Conservation (phyloP, 2,888 invertebrate genomes). For the Allophyes oxyacanthae region DNA sequence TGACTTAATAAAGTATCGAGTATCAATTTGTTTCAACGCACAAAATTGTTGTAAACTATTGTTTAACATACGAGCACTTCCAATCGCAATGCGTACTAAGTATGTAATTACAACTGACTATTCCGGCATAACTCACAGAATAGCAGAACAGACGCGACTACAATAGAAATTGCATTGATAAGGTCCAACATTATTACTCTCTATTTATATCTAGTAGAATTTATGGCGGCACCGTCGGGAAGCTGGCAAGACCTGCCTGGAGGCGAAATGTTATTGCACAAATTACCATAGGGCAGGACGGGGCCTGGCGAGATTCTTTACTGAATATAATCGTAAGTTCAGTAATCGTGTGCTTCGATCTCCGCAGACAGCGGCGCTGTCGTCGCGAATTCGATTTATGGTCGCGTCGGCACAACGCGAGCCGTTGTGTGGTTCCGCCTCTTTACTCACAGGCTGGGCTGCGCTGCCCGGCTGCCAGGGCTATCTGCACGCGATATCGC, state of each 20-base stretch:
- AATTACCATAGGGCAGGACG: slow-evolving; percentile 58
- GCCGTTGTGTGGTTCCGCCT: slow-evolving; percentile 80
- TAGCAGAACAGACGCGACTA: slow-evolving; percentile 43
- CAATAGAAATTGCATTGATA: slow-evolving; percentile 64
- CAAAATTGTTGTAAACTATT: slow-evolving; percentile 13
- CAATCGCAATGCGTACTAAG: slow-evolving; percentile 25
- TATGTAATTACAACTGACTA: slow-evolving; percentile 36
- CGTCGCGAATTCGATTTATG: slow-evolving; percentile 84
- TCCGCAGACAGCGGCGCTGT: slow-evolving; percentile 74
- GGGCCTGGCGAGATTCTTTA: slow-evolving; percentile 65
- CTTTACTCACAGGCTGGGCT: slow-evolving; percentile 61
- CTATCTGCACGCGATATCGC: slow-evolving; percentile 78
- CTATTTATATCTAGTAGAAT: slow-evolving; percentile 63
- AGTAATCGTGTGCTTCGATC: slow-evolving; percentile 78
- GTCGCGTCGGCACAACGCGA: slow-evolving; percentile 73
- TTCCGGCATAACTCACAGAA: slow-evolving; percentile 37
- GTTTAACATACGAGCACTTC: slow-evolving; percentile 9
- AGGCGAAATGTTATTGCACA: slow-evolving; percentile 60
- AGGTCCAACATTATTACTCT: slow-evolving; percentile 58
- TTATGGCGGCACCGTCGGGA: slow-evolving; percentile 54
- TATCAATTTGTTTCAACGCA: slow-evolving; percentile 3
- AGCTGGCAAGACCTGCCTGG: slow-evolving; percentile 51
- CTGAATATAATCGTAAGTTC: slow-evolving; percentile 73
- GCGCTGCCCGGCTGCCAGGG: slow-evolving; percentile 73
- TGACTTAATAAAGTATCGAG: not conserved